These are phyloP conservation scores for Caenorhabditis sp. DNA, from an alignment of 2,888 invertebrate genomes.

Conservation along the genomic window DNA sequence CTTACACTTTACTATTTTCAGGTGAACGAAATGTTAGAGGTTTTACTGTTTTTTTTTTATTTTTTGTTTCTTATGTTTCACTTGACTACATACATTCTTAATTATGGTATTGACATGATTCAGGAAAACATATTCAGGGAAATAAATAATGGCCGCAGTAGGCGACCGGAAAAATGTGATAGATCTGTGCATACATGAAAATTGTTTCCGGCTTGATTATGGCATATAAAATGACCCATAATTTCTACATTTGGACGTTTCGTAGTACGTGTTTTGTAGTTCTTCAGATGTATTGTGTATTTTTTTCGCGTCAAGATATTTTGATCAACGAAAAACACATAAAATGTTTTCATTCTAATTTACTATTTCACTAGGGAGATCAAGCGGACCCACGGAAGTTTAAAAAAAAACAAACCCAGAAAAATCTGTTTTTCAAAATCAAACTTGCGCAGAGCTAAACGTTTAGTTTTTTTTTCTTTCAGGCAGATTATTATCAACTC, in stretches of 20 bases:
- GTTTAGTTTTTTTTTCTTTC: too few species aligned
- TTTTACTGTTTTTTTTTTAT: background rate
- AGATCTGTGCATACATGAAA: slow-evolving; percentile 15
- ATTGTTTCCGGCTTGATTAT: slow-evolving; percentile 24
- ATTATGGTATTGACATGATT: background rate
- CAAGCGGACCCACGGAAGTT: too few species aligned
- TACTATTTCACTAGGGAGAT: too few species aligned
- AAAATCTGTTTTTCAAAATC: too few species aligned
- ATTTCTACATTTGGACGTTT: background rate
- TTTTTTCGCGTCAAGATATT: too few species aligned
- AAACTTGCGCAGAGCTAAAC: too few species aligned
- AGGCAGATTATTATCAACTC: too few species aligned
- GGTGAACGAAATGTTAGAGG: background rate
- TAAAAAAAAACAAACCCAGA: too few species aligned
- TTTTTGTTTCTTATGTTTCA: background rate
- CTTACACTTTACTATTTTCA: background rate
- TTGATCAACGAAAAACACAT: too few species aligned
- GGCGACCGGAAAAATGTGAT: background rate
- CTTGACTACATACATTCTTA: background rate
- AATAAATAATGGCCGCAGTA: background rate
- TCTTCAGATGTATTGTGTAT: too few species aligned
- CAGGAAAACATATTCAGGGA: slow-evolving; percentile 29
- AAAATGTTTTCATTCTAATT: too few species aligned
- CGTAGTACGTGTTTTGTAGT: background rate
- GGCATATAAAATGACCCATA: slow-evolving; percentile 13